Evolutionary conservation across 2,113 vertebrate species (phyloP), one percentile per base, ranked within the genome.

Genomic region (Scalopus aquaticus): DNA sequence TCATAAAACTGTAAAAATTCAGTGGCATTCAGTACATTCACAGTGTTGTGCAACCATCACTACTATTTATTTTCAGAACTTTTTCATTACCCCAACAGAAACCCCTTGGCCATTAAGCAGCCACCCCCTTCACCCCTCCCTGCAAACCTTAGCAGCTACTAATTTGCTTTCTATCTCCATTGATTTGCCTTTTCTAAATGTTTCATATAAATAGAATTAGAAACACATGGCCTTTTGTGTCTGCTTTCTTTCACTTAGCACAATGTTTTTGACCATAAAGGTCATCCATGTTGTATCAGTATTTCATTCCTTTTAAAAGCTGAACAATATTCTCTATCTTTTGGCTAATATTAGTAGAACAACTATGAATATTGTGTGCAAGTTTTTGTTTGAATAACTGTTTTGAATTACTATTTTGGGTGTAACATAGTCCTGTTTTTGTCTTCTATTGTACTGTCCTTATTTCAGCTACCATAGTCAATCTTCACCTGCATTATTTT

Each of bases 11-110:
- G 0, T n/a, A 46, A 72, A 6, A 30, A 5, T 24, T 83, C 37
- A 78, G 17, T 24, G 54, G 22, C 19, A 67, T 9, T 10, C 22
- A 32, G 5, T 7, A 30, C 46, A 10, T 58, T 9, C 39, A 20
- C 22, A 5, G 12, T 32, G 7, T 35, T 35, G 19, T 1, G 3
- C 6, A 30, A 12, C 24, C 9, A 4, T 13, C 26, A 8, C 12
- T 1, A 6, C 26, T 9, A 1, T 8, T 60, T 58, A 11, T 1
- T 58, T 65, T 62, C 24, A 73, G 35, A 77, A 42, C 9, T 35
- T 19, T 76, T 2, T 58, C 58, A 8, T 35, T 6, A 28, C 35
- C 19, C 19, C 30, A 15, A 3, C 5, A 16, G 54, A n/a, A 60
- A 37, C 7, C 73, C n/a, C 4, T 3, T 6, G 3, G 5, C 5